These are phyloP conservation scores for Connochaetes taurinus DNA, from an alignment of 2,113 vertebrate species.

Conservation along the genomic window DNA sequence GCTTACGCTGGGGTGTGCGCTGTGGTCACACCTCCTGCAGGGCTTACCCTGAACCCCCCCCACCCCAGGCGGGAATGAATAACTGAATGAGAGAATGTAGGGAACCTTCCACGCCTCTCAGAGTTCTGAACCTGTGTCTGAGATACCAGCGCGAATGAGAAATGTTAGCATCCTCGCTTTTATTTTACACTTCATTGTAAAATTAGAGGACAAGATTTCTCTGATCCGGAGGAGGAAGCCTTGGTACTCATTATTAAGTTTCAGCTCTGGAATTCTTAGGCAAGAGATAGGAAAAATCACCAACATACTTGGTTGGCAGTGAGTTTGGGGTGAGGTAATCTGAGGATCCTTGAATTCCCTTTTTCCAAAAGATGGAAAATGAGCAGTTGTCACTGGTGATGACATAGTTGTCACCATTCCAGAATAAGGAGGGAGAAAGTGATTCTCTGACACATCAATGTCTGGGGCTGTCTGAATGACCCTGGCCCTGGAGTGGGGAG, in stretches of 20 bases:
- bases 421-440: conserved; percentile 1
- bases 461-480: background rate
- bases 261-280: background rate
- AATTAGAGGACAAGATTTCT: background rate
- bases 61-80: background rate
- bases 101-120: background rate
- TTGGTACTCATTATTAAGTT: background rate
- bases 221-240: background rate
- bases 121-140: background rate
- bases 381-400: background rate
- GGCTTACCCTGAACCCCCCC: background rate
- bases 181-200: background rate
- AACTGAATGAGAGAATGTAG: background rate
- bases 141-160: background rate
- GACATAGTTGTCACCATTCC: background rate
- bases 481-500: background rate
- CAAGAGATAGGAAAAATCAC: background rate
- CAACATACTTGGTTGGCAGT: background rate
- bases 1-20: background rate
- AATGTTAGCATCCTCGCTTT: background rate
- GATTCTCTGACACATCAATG: background rate
- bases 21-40: background rate
- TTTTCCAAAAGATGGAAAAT: conserved; percentile 17
- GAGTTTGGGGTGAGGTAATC: background rate
- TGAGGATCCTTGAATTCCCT: background rate